Evolutionary conservation across 2,888 invertebrate species (phyloP), one percentile per base, ranked within the genome.

Genomic region (Megalurothrips usitatus): DNA sequence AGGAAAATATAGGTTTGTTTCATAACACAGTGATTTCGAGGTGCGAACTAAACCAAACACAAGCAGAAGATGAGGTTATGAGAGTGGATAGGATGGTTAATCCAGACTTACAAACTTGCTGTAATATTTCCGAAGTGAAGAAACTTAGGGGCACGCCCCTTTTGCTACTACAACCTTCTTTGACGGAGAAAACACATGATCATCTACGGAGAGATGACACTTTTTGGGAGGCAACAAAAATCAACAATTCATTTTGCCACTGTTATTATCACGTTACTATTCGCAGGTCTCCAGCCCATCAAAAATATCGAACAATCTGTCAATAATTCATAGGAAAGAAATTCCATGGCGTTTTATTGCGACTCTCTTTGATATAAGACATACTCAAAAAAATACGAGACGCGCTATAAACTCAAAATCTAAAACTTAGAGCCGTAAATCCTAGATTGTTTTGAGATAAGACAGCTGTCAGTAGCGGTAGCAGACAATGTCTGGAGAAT

Each of bases 191-290:
- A 75, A 75, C 68, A 75, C 68, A 75, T 26, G 23, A 26, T 75
- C 68, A 75, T 75, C 68, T 26, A 10, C 23, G 23, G 26, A 11
- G 68, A 68, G 68, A 75, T 26, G 26, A 75, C 26, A 75, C 23
- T 23, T 26, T 26, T 75, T 12, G 12, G 23, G 12, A 26, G 12
- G 26, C 9, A 26, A 10, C 26, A 26, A 75, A 75, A 26, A 75
- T 75, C 68, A 75, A 75, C 68, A 75, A 75, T 26, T 75, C 68
- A 75, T 75, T 75, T 75, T 75, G 68, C 58, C 34, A 43, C 34
- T 43, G 34, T 43, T 58, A 19, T 58, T 17, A 1, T 26, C 23
- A 23, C 11, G 68, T 75, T 75, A 26, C 12, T 75, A 75, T 75
- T 75, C 68, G 68, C 68, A 75, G 68, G 68, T 12, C 12, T 75